Conservation (phyloP, 2,888 invertebrate species). For the Sphaerophoria rueppellii region DNA sequence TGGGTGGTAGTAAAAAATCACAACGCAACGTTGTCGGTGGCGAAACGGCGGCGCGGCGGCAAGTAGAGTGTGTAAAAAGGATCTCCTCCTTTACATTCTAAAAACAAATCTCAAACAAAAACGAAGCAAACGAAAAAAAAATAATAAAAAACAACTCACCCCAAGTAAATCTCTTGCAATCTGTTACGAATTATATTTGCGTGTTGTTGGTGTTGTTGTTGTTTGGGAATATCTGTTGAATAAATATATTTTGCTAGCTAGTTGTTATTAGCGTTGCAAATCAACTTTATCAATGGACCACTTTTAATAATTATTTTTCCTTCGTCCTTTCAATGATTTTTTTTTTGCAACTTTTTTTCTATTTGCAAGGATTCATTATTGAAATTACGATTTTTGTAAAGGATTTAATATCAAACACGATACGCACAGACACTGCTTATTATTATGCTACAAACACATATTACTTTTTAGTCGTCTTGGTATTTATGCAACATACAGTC, state of each 20-base stretch:
- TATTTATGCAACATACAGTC: slow-evolving; percentile 64
- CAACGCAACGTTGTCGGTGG: too few relatives aligned
- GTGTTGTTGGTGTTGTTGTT: slow-evolving; percentile 28
- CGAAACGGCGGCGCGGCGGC: too few relatives aligned
- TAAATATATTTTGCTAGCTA: slow-evolving; percentile 16
- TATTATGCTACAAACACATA: slow-evolving; percentile 42
- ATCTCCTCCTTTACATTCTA: slow-evolving; percentile 6
- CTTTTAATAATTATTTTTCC: slow-evolving; percentile 64
- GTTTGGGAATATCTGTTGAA: slow-evolving; percentile 51
- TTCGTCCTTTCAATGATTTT: slow-evolving; percentile 7
- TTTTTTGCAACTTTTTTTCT: slow-evolving; percentile 1
- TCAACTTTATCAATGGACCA: slow-evolving; percentile 64
- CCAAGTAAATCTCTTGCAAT: slow-evolving; percentile 53
- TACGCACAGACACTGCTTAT: slow-evolving; percentile 22
- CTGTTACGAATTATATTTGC: slow-evolving; percentile 26
- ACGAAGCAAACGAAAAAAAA: neutral
- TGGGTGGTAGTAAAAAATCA: slow-evolving; percentile 3
- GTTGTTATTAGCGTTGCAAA: slow-evolving; percentile 54
- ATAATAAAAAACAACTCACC: slow-evolving; percentile 50
- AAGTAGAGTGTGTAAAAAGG: too few relatives aligned
- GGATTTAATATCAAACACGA: slow-evolving; percentile 33
- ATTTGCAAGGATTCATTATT: slow-evolving; percentile 66
- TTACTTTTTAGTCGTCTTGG: slow-evolving; percentile 27
- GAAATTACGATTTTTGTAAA: slow-evolving; percentile 44
- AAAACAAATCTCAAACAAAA: slow-evolving; percentile 12